Evolutionary conservation across 2,113 vertebrate genomes (phyloP), one percentile per base, ranked within the genome.

Genomic region (Formicarius rufipectus): DNA sequence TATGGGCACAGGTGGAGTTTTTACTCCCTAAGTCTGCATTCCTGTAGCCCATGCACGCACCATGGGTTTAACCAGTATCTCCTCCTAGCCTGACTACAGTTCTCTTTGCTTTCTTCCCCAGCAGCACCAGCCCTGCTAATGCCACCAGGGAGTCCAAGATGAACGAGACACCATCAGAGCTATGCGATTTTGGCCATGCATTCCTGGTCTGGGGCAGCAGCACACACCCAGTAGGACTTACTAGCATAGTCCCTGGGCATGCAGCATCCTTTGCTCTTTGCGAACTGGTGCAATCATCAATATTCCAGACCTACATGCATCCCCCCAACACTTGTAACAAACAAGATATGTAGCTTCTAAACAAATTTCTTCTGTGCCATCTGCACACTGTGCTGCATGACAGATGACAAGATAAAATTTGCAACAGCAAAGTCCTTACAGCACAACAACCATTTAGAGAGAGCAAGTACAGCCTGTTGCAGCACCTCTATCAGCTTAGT

Each of bases 391-490:
- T 77, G 85, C 62, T 83, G 67, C 55, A 74, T 45, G 82, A 82
- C 85, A 96, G 88, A 83, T n/a, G 37, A 96, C 62, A 91, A 84
- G 75, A 85, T 56, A 84, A 87, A 89, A 93, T 90, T 49, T 90
- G 87, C 71, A 87, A 78, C 40, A 91, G 84, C 58, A 27, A 96
- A 94, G 88, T 76, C 66, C 78, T 87, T 56, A 66, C 75, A 93
- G 75, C 62, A 85, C 80, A 87, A 87, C 62, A 94, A 44, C 66
- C 74, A 85, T 75, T 69, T 31, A 89, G 66, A 73, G 59, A 80
- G 42, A 87, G 84, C 52, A 85, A 88, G 71, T 74, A 76, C 59
- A 93, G 42, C 35, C 73, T 66, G 52, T 67, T 59, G 47, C 63
- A 94, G 37, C 63, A 52, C 56, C 68, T 78, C 5, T 20, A 72